Conservation (phyloP, 2,797 vertebrate genomes). For the Fringilla coelebs region DNA sequence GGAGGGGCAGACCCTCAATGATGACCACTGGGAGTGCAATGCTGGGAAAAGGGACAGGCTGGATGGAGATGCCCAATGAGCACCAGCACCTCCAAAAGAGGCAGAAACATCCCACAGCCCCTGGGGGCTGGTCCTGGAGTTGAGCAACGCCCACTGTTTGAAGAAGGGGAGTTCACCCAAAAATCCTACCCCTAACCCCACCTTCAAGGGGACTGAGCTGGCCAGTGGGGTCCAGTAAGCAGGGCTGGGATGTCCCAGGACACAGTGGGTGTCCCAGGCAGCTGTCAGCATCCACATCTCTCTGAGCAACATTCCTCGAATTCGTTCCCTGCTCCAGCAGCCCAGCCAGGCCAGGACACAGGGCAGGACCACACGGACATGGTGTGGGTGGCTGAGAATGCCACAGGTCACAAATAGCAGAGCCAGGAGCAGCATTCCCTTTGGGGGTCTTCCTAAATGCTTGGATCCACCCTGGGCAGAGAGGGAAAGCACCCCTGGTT, state of each 20-base stretch:
- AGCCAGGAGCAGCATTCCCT: background rate
- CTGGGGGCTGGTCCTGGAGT: background rate
- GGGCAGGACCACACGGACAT: background rate
- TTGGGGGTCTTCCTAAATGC: background rate
- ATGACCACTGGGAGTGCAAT: fast-evolving
- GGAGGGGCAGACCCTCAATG: background rate
- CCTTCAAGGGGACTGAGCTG: background rate
- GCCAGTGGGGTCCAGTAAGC: background rate
- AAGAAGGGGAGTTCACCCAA: background rate
- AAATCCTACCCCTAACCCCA: background rate
- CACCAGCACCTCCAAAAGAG: background rate
- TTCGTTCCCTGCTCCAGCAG: background rate
- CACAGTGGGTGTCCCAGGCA: background rate
- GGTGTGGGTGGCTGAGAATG: background rate
- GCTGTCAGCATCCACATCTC: background rate
- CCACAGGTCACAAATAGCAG: background rate
- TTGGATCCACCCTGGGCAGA: background rate
- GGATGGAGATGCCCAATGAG: background rate
- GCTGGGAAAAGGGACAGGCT: background rate
- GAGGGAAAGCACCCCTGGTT: background rate
- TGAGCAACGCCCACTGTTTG: fast-evolving
- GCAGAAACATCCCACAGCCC: background rate
- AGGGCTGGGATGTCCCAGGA: background rate
- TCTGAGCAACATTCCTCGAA: background rate
- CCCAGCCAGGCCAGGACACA: background rate